These are phyloP conservation scores for Aythya baeri DNA, from an alignment of 2,113 vertebrate species.

Conservation along the genomic window DNA sequence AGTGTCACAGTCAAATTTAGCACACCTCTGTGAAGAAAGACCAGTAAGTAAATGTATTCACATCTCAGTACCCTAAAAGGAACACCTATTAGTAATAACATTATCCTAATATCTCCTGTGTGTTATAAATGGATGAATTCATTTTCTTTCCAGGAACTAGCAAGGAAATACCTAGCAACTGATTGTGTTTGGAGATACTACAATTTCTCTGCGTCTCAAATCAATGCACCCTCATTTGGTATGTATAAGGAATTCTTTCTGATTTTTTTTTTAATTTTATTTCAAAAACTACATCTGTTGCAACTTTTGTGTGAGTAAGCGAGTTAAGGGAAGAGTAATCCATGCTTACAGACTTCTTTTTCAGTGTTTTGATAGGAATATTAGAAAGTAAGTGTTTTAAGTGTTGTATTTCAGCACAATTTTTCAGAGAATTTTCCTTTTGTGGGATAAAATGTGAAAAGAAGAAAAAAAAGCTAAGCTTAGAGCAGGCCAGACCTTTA, in stretches of 20 bases:
- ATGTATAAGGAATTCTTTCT: slow-evolving; percentile 61
- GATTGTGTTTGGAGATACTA: slow-evolving; percentile 91
- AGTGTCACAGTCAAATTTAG: slow-evolving; percentile 91
- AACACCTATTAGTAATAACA: neutral
- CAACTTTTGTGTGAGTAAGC: neutral
- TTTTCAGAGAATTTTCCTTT: neutral
- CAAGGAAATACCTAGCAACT: slow-evolving; percentile 71
- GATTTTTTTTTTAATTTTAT: neutral
- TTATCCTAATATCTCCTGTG: neutral
- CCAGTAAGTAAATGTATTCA: slow-evolving; percentile 75
- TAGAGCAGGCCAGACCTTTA: neutral
- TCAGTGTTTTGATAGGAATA: neutral
- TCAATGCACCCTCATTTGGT: slow-evolving; percentile 86
- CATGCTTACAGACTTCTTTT: neutral
- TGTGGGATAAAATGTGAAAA: neutral
- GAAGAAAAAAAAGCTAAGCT: neutral
- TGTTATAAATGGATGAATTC: slow-evolving; percentile 22
- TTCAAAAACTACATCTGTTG: neutral
- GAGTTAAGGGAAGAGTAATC: neutral
- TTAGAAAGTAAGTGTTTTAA: neutral
- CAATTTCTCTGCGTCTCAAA: slow-evolving; percentile 89
- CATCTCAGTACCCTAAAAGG: neutral
- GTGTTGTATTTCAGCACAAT: neutral
- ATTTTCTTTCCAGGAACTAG: slow-evolving; percentile 78
- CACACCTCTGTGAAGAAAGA: slow-evolving; percentile 90